phyloP scores from a whole-genome alignment of 2,113 vertebrate genomes.

The Otus sunia region DNA sequence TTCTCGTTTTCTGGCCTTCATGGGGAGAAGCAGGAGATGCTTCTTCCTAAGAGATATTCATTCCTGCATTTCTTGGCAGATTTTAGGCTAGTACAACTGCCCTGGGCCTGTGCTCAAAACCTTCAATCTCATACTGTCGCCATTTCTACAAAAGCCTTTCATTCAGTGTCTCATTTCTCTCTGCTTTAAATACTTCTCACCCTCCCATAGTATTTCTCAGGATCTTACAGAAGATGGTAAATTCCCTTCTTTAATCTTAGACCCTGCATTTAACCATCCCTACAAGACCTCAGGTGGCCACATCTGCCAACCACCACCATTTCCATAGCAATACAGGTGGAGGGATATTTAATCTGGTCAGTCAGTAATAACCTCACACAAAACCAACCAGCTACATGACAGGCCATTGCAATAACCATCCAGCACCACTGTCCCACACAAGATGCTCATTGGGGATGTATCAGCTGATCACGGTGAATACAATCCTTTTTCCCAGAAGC shows the following conservation, averaged over 20 bases:
- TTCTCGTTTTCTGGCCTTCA: neutral
- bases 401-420: neutral
- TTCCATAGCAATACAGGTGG: neutral
- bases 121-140: neutral
- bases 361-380: neutral
- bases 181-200: neutral
- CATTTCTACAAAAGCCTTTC: neutral
- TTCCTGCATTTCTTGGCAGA: neutral
- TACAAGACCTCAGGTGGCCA: neutral
- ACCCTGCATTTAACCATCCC: accelerated
- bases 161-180: neutral
- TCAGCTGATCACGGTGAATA: neutral
- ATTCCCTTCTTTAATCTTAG: neutral
- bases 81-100: neutral
- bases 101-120: neutral
- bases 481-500: neutral
- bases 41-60: neutral
- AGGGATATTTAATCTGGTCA: neutral
- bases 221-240: neutral
- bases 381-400: neutral
- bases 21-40: neutral
- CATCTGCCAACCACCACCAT: neutral
- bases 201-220: neutral
- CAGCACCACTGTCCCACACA: neutral
- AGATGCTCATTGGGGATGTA: accelerated